Evolutionary conservation across 2,888 invertebrate genomes (phyloP), one percentile per base, ranked within the genome.

Genomic region (Thymelicus sylvestris): DNA sequence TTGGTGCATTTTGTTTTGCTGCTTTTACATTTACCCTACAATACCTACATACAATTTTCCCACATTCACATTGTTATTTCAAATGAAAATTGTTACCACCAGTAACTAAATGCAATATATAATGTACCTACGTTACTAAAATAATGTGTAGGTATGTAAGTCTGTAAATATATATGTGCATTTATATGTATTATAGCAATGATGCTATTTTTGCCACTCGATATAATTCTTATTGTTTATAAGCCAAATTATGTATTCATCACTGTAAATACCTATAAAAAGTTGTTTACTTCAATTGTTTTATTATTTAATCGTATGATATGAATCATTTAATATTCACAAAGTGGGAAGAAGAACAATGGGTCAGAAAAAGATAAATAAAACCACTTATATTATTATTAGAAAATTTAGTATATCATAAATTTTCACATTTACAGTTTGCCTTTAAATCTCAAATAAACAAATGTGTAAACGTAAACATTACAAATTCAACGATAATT

Each of bases 341-440:
- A 3, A 31, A 5, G 3, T 31, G 38, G 48, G 10, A 44, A 12
- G 10, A 12, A 19, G 39, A 31, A 31, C 31, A 31, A 5, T 31
- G 5, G n/a, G 44, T 8, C 19, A 24, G 31, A 13, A 4, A 38
- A 41, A n/a, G 6, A 31, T 47, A 55, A 71, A 66, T 71, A 71
- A 71, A 71, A 71, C 66, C 48, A 66, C 24, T 48, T 66, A 72
- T 24, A 72, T 24, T 67, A 80, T 72, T 84, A 90, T 89, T 91
- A 91, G 85, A 92, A 92, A 91, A 90, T 90, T 90, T 92, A 89
- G 91, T 92, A 87, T 89, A 86, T 89, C 81, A 83, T 85, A 84
- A 87, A 86, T 87, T 90, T 90, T 86, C 84, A 90, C 87, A 90
- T 64, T 70, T 61, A 88, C 86, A 90, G 83, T 82, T 86, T 86